Evolutionary conservation across 92 coral and sea anemone species (phyloP), one percentile per base, ranked within the genome.

Genomic region (Bergia puertoricense): DNA sequence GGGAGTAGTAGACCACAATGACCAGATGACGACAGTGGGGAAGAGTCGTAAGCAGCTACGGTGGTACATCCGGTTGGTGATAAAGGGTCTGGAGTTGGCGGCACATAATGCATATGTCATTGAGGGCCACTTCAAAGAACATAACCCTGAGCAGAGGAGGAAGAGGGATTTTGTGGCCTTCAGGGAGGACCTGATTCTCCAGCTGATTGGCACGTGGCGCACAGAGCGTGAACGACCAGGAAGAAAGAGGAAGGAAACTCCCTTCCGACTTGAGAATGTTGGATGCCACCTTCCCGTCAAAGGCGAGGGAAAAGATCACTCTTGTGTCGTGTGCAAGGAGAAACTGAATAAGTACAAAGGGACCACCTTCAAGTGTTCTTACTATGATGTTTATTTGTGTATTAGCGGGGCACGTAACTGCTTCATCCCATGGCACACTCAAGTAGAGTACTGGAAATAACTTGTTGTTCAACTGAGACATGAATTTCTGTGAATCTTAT

Each of bases 1-100:
- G 92, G 90, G 92, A 73, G 94, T 82, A 30, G 91, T 89, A 57
- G 93, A 88, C 74, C 43, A 59, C 5, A 84, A 88, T 85, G 91
- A 88, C 74, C 91, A 88, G 59, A 75, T 75, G 50, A 75, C 79
- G 4, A 42, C 79, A 10, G 79, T 75, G 42, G 0, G 54, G 13
- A 85, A 88, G 50, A 48, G 67, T 22, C 72, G 82, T 57, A 91
- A 80, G 76, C 46, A 43, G 46, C 46, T 43, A 43, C 46, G 46
- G 2, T 46, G 51, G 51, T 46, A 46, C 51, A 46, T 46, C 51
- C 8, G 7, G 51, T 46, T 46, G 51, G 51, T 46, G 51, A 46
- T 83, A 44, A 86, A 86, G 62, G 40, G 71, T 2, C 50, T 87
- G 16, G 85, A 85, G 51, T 13, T 76, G 38, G 81, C 77, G 13